These are phyloP conservation scores for Camponotus floridanus DNA, from an alignment of 1,140 invertebrate genomes.

Conservation along the genomic window DNA sequence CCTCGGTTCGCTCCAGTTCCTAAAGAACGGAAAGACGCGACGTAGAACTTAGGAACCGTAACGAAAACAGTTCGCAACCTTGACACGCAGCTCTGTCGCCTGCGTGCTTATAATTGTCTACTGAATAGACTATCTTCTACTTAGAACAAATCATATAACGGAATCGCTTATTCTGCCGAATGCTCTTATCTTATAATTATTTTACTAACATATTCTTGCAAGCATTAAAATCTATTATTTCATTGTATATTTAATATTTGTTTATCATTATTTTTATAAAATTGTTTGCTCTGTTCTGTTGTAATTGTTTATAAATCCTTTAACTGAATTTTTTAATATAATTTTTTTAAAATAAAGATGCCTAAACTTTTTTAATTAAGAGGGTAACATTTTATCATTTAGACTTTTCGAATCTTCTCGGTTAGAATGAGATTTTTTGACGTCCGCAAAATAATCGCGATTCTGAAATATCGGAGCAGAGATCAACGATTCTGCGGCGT, in stretches of 20 bases:
- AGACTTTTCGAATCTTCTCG: not conserved
- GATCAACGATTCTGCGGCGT: conserved; percentile 59
- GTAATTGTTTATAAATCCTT: not conserved
- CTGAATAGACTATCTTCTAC: conserved; percentile 48
- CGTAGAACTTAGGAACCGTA: conserved; percentile 71
- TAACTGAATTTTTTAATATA: not conserved
- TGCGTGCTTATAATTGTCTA: conserved; percentile 53
- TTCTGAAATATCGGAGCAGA: not conserved
- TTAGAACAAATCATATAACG: conserved; percentile 54
- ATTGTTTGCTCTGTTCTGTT: not conserved
- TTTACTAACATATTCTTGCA: not conserved
- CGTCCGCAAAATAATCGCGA: not conserved
- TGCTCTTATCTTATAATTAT: conserved; percentile 10
- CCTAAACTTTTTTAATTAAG: not conserved
- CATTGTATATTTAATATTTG: conserved; percentile 9
- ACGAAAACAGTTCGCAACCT: conserved; percentile 73
- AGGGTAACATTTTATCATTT: not conserved
- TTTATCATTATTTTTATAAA: too few species aligned
- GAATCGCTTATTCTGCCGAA: conserved; percentile 3
- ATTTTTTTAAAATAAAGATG: not conserved
- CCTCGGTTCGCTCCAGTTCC: conserved; percentile 63
- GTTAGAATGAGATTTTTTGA: not conserved
- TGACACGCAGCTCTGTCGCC: conserved; percentile 70
- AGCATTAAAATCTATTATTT: not conserved
- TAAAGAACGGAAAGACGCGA: conserved; percentile 66